phyloP scores from a whole-genome alignment of 2,888 invertebrate species.

The Lutraria lutraria region DNA sequence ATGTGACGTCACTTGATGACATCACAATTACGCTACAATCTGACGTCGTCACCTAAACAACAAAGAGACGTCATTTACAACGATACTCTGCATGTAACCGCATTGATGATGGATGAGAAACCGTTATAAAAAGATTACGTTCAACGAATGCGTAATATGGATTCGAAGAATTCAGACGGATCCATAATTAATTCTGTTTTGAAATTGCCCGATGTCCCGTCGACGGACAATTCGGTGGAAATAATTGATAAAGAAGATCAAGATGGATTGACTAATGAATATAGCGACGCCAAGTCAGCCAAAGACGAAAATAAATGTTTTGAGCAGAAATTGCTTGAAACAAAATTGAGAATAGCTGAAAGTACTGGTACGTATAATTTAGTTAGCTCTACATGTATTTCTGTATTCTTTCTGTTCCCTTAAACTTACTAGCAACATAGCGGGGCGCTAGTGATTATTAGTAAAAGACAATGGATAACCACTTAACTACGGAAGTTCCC shows the following conservation, averaged over 20 bases:
- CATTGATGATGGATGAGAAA: background rate
- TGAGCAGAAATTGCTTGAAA: constrained; percentile 17
- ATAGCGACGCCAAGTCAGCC: background rate
- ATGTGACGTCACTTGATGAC: background rate
- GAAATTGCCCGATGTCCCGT: background rate
- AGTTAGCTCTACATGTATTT: no score
- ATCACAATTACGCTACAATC: background rate
- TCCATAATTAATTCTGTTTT: background rate
- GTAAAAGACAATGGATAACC: no score
- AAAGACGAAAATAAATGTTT: background rate
- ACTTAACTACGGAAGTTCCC: no score
- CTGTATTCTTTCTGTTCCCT: no score
- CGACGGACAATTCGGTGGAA: background rate
- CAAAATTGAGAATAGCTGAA: constrained; percentile 40
- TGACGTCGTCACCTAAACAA: constrained; percentile 12
- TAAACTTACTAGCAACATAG: no score
- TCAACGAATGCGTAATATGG: background rate
- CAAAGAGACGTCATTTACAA: background rate
- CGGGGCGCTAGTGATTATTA: no score
- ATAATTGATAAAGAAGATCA: background rate
- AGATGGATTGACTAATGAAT: background rate
- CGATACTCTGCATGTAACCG: background rate
- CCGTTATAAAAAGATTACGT: background rate
- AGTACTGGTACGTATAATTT: constrained; percentile 22
- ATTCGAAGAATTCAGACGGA: background rate